Conservation (phyloP, 1,140 invertebrate species). For the Cydia splendana region DNA sequence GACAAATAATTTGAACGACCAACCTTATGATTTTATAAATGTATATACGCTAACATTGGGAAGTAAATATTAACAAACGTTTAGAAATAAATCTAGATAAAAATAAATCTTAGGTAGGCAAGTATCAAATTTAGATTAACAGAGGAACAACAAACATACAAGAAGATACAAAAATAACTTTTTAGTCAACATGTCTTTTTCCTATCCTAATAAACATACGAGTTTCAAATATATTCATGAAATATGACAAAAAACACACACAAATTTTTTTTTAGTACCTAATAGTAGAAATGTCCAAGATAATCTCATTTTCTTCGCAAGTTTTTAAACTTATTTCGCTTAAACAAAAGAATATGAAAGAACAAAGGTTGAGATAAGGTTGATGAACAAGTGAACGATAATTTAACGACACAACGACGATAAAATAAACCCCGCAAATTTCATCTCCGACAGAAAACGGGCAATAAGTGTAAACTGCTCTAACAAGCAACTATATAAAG, state of each 20-base stretch:
- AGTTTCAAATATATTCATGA: too few species aligned
- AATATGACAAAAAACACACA: too few species aligned
- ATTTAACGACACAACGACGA: background rate
- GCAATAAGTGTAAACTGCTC: constrained; percentile 14
- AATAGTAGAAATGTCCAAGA: too few species aligned
- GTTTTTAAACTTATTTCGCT: background rate
- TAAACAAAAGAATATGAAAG: background rate
- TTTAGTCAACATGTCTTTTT: too few species aligned
- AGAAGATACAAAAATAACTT: too few species aligned
- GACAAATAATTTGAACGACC: background rate
- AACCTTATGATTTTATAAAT: background rate
- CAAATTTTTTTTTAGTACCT: too few species aligned
- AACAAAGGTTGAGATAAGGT: background rate
- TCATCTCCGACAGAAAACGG: background rate
- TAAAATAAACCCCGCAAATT: background rate
- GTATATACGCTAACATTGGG: background rate
- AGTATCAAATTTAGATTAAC: too few species aligned
- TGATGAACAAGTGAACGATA: background rate
- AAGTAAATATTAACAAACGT: background rate
- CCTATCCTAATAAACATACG: too few species aligned
- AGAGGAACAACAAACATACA: too few species aligned
- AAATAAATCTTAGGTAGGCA: background rate
- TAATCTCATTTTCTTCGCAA: too few species aligned
- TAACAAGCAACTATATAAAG: constrained; percentile 13
- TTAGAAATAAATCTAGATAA: background rate